Evolutionary conservation across 2,113 vertebrate genomes (phyloP).

Genomic region (Macrotus californicus): DNA sequence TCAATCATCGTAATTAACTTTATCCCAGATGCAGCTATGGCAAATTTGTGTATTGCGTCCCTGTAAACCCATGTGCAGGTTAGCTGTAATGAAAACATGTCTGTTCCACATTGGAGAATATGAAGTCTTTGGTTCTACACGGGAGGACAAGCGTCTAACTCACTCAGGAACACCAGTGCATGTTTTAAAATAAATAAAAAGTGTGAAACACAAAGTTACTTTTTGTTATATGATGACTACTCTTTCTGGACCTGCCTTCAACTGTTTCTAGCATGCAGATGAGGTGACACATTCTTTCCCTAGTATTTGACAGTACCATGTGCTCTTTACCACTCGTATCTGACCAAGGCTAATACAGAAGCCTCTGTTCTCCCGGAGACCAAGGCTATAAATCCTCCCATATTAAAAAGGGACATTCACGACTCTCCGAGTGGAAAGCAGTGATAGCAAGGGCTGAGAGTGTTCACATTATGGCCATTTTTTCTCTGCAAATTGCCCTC

Average conservation of each 20-base stretch:
- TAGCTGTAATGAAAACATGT: neutral
- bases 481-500: neutral
- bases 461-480: neutral
- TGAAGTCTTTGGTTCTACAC: neutral
- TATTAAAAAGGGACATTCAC: neutral
- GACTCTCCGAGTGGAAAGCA: neutral
- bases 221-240: neutral
- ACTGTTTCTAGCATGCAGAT: neutral
- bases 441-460: neutral
- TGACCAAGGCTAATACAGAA: neutral
- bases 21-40: neutral
- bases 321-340: neutral
- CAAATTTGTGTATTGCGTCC: neutral
- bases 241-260: neutral
- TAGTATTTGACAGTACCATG: neutral
- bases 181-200: neutral
- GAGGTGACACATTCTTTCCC: neutral
- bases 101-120: neutral
- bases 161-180: neutral
- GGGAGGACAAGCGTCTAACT: neutral
- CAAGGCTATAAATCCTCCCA: neutral
- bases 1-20: neutral
- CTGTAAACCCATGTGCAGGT: neutral
- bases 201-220: neutral
- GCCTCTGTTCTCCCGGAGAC: neutral